Evolutionary conservation across 2,888 invertebrate genomes (phyloP).

Genomic region (Cheilosia soror): DNA sequence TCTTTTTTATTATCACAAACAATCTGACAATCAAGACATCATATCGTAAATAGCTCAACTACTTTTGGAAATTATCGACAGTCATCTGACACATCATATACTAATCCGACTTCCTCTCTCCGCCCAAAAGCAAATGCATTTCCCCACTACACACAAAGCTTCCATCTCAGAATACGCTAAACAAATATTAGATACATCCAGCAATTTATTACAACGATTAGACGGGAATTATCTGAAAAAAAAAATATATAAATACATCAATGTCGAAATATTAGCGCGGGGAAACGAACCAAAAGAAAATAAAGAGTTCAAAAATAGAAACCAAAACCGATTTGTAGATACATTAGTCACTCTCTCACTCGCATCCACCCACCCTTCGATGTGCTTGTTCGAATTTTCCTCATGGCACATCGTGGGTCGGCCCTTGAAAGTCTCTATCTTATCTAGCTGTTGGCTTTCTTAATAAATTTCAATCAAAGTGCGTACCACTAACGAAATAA

Average conservation of each 20-base stretch:
- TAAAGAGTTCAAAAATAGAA: slow-evolving; percentile 36
- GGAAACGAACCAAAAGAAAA: neutral
- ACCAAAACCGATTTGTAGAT: slow-evolving; percentile 30
- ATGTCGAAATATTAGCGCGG: slow-evolving; percentile 24
- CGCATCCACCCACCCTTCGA: slow-evolving; percentile 15
- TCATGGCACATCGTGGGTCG: neutral
- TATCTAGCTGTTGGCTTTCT: neutral
- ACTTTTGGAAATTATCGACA: no score
- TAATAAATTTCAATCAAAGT: slow-evolving; percentile 33
- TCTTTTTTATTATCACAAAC: no score
- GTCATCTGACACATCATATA: no score
- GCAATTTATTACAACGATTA: slow-evolving; percentile 33
- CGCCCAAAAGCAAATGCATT: slow-evolving; percentile 1
- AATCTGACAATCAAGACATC: no score
- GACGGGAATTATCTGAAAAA: neutral
- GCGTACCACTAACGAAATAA: slow-evolving; percentile 2
- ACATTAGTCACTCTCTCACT: slow-evolving; percentile 21
- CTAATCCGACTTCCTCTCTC: neutral
- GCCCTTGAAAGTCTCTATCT: neutral
- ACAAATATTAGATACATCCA: neutral
- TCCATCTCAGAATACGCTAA: neutral
- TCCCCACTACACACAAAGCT: neutral
- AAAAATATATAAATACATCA: slow-evolving; percentile 28
- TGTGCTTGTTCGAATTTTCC: neutral
- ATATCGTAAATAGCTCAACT: no score